phyloP scores from a whole-genome alignment of 2,113 vertebrate species.

The Perca fluviatilis region DNA sequence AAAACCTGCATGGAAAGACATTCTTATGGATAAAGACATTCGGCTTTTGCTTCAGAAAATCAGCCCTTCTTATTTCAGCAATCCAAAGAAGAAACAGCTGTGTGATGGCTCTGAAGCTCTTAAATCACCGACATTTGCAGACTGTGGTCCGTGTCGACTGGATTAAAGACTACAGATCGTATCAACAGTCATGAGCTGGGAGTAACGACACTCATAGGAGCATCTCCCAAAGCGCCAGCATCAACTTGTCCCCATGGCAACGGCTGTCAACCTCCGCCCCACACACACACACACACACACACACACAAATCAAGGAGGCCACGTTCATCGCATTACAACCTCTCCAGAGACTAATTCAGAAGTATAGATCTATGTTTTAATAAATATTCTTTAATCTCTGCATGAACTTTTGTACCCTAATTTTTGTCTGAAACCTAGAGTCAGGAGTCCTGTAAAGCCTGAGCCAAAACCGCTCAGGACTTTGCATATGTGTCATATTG shows the following conservation, averaged over 20 bases:
- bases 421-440: no score
- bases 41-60: not conserved
- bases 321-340: not conserved
- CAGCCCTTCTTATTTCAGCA: not conserved
- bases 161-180: conserved; percentile 35
- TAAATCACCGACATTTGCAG: not conserved
- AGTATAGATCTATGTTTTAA: no score
- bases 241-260: conserved; percentile 51
- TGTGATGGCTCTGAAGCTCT: no score
- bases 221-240: conserved; percentile 43
- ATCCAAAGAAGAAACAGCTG: not conserved
- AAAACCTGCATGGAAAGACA: not conserved
- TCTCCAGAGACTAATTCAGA: no score
- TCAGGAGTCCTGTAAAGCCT: no score
- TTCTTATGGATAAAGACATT: not conserved
- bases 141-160: conserved; percentile 9
- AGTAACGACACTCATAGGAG: conserved; percentile 50
- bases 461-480: no score
- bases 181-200: conserved; percentile 41
- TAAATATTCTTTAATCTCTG: no score
- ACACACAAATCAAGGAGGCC: not conserved
- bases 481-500: no score
- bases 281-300: not conserved
- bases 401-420: no score
- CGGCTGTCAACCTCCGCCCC: conserved; percentile 14